Evolutionary conservation across 1,140 invertebrate species (phyloP), one percentile per base, ranked within the genome.

Genomic region (Orius insidiosus): DNA sequence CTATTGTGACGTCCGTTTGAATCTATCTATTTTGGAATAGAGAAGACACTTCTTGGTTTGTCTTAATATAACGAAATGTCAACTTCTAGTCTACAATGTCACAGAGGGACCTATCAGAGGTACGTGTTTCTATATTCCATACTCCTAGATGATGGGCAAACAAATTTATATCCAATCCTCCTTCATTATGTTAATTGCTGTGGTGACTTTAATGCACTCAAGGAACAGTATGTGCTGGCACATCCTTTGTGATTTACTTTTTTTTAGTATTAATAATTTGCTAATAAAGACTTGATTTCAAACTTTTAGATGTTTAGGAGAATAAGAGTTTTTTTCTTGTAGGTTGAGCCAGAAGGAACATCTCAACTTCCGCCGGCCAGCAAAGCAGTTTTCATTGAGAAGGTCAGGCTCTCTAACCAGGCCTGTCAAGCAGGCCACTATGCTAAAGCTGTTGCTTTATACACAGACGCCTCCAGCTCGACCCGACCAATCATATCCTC

Each of bases 381-480:
- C 52, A 72, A 80, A 56, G 71, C 78, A 11, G 63, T 87, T 39
- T 90, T 92, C 64, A 68, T 89, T 58, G 87, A 90, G 63, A 90
- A 89, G 61, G 86, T 93, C 10, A 71, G 83, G 4, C 78, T 84
- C 48, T 87, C 84, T 34, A 92, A 90, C 59, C 74, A 80, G 5
- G 85, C 86, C 10, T 92, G 86, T 57, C 85, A 90, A 58, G 78
- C 72, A 57, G 87, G 88, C 19, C 85, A 93, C 64, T 92, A 85
- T 61, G 71, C 74, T 19, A 77, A 81, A 18, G 90, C 92, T 8
- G 82, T 92, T 2, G 73, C 78, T 13, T 68, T 92, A 1, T 96
- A 96, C 63, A 84, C 84, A 8, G 85, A 94, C 55, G 89, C 88
- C 72, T 95, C n/a, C 76, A 76, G 37, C 63, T 95, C 54, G 89